A percentile compares a stretch with the other conserved stretches of the same genome.
phyloP scores from a whole-genome alignment of 2,888 invertebrate genomes.

The Ectobius pallidus region DNA sequence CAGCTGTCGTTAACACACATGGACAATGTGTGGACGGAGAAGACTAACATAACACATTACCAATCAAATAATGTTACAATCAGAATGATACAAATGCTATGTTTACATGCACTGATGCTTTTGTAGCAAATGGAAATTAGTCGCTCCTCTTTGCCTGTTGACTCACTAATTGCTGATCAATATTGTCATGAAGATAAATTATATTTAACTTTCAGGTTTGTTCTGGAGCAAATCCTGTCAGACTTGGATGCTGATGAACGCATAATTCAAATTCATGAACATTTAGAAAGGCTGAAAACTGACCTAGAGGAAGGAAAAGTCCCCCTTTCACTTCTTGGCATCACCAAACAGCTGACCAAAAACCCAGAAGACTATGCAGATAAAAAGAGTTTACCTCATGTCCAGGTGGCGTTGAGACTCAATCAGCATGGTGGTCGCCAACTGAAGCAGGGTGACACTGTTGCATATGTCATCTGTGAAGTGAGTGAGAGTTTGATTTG shows the following conservation, averaged over 20 bases:
- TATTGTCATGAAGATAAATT: no score
- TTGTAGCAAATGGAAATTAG: no score
- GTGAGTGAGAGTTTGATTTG: conserved; percentile 48
- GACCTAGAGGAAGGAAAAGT: conserved; percentile 73
- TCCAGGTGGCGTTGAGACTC: conserved; percentile 87
- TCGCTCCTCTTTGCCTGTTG: no score
- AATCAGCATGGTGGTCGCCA: conserved; percentile 73
- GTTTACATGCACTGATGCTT: no score
- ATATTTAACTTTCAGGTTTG: conserved; percentile 66
- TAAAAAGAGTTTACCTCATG: conserved; percentile 82
- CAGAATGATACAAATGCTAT: no score
- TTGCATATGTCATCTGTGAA: conserved; percentile 94
- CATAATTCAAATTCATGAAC: conserved; percentile 81
- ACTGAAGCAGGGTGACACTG: conserved; percentile 91
- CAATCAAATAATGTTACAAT: no score
- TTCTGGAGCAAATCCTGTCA: conserved; percentile 82
- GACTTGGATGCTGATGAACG: conserved; percentile 83
- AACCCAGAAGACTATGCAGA: conserved; percentile 92
- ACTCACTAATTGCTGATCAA: no score
- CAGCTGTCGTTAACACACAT: no score
- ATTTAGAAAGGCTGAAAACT: conserved; percentile 76
- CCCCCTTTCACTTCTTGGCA: conserved; percentile 77
- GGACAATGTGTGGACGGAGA: no score
- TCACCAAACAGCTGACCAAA: conserved; percentile 95
- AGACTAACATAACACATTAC: no score